A percentile compares a stretch with the other conserved stretches of the same genome.
These are phyloP conservation scores for Drosophila ambigua DNA, from an alignment of 1,140 invertebrate species.

Conservation along the genomic window DNA sequence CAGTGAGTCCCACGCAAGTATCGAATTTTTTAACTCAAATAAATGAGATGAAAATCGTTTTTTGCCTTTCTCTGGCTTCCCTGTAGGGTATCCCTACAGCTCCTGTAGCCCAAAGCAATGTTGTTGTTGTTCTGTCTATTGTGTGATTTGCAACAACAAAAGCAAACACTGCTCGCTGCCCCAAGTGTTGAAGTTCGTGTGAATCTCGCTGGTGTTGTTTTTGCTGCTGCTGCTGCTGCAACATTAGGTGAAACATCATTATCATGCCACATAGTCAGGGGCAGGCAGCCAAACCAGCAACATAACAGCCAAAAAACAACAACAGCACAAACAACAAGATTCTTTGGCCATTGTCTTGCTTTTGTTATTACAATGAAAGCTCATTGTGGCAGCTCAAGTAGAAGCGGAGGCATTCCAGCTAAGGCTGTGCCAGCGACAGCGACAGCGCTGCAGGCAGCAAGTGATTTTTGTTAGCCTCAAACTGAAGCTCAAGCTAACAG, in stretches of 20 bases:
- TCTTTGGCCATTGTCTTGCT: conserved; percentile 67
- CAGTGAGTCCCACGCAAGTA: too few species aligned
- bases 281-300: conserved; percentile 5
- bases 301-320: conserved; percentile 3
- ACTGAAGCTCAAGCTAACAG: conserved; percentile 5
- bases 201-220: conserved; percentile 52
- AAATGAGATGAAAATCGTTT: too few species aligned
- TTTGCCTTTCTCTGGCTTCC: too few species aligned
- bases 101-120: neutral
- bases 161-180: conserved; percentile 44
- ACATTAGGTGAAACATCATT: conserved; percentile 68
- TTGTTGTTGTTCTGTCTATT: conserved; percentile 21
- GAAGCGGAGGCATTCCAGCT: conserved; percentile 39
- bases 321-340: conserved; percentile 29
- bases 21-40: too few species aligned
- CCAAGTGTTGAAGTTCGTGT: conserved; percentile 75
- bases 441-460: conserved; percentile 48
- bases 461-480: conserved; percentile 50
- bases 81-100: too few species aligned
- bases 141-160: conserved; percentile 62
- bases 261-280: conserved; percentile 65
- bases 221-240: conserved; percentile 20
- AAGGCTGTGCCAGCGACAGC: conserved; percentile 13
- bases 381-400: conserved; percentile 51
- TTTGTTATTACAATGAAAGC: conserved; percentile 79